Base-by-base conservation (phyloP, 2,888 invertebrate species). In the Ceraclea dissimilis region DNA sequence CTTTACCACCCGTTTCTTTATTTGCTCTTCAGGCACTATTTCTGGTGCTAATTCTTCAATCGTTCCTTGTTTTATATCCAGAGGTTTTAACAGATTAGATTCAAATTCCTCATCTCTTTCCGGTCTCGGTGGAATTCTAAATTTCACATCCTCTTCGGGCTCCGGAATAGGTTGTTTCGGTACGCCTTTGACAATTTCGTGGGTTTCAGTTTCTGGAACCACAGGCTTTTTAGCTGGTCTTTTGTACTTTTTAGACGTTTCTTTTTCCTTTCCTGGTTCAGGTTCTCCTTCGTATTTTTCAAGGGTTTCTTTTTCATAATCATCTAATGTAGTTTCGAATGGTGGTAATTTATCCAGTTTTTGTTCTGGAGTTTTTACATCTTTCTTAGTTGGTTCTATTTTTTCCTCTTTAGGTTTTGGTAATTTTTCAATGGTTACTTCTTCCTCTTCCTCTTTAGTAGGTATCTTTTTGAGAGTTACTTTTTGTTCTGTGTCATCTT, bases 121-220 rank as follows among this genome's bases (percentile, higher is more conserved):
- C 2, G 62, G 65, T 50, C 49, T 48, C 21, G 33, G 22, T n/a
- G 59, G 61, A 51, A 65, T 73, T 52, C 70, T 68, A 68, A 77
- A 69, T 65, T 71, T 70, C n/a, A 72, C 60, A 26, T 62, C 65
- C 56, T 68, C 64, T 46, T 69, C 65, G 60, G 69, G 63, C 50
- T 70, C 63, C 61, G 74, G 67, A 44, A 64, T 63, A 46, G 65
- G 63, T 56, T 62, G 63, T 20, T 65, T 65, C 44, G 73, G 72
- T 50, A 70, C 66, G 20, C 75, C 64, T 66, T 74, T 66, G 64
- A 74, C 67, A 26, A 76, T 72, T 47, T 73, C 68, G 2, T 69
- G 65, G 62, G 74, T 67, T 34, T 69, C 69, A 2, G 69, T 70
- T 64, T 81, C 76, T 49, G 71, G 74, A 63, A 71, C 70, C 1